Evolutionary conservation across 2,113 vertebrate genomes (phyloP), one percentile per base, ranked within the genome.

Genomic region (Aegithalos caudatus): DNA sequence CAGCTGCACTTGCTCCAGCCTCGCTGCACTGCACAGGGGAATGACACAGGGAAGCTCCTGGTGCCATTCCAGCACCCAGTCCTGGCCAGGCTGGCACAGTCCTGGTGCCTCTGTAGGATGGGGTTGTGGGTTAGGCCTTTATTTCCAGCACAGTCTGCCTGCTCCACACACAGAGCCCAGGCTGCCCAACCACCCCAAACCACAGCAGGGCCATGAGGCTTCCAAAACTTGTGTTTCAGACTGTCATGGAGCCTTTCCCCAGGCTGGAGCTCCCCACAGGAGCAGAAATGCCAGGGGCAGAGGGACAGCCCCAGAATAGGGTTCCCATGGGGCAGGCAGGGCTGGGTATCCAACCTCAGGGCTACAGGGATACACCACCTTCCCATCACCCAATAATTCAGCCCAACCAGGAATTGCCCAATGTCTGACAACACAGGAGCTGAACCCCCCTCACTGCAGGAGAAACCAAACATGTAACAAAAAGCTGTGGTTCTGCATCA

Each of bases 41-140:
- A 29, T 1, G 5, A 35, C 48, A 57, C 5, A 7, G n/a, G 57
- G 57, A 35, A 62, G 66, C 3, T 45, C 28, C 44, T 0, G 0
- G 24, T 57, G 38, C 57, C 37, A 33, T 56, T 33, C 67, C 78
- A 54, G 54, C 1, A 0, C 23, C 54, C 3, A 2, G 47, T 7
- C 51, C 23, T 1, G 2, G 44, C 65, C 3, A 8, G 51, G 44
- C 71, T 53, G 66, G 62, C 12, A 11, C 3, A 2, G 24, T 28
- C 20, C 42, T 27, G 3, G 74, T 37, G 4, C 38, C 51, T 8
- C 20, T n/a, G 20, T 7, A 33, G 58, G 74, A 54, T 10, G 3
- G 40, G 5, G 16, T 6, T 77, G 38, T 31, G 5, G 2, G 8
- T 79, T 53, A 29, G 51, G 35, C 28, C 24, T 53, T 47, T 24